Base-by-base conservation (phyloP, 2,888 invertebrate genomes). In the Drosophila paranaensis region DNA sequence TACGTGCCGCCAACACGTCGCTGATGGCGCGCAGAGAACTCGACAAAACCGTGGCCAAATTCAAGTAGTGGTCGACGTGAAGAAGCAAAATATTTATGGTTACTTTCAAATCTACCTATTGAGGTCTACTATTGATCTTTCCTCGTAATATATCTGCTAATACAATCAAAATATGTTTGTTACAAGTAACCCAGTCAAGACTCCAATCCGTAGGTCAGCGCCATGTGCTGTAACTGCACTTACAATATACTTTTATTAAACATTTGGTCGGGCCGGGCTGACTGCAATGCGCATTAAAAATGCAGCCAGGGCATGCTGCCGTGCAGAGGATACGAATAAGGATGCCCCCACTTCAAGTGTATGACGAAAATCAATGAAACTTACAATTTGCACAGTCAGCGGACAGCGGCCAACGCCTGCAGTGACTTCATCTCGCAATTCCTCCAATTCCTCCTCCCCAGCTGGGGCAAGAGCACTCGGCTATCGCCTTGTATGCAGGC, bases 211-310 rank as follows among this genome's bases (percentile, higher is more conserved):
- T 37, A 33, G 43, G 61, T 42, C 67, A 57, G 57, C 25, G 51
- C 46, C 62, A 43, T 54, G 65, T 33, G 39, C 57, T 54, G 46
- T 63, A 63, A 70, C 61, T 57, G 58, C 60, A 76, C 73, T 76
- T 67, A 71, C 50, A 67, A 70, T 0, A 25, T 14, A 43, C 3
- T 58, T 64, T 69, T 81, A 81, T 73, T 76, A 81, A 87, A 81
- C 75, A 87, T 87, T 75, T 81, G 67, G 65, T 54, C n/a, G 35
- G 53, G 33, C 48, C 57, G 64, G 55, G 62, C 48, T 54, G 74
- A 85, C 82, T 88, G 86, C 89, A 86, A 67, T 88, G 87, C 80
- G 73, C 74, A 85, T 79, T 86, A 73, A 88, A 82, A 82, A 79
- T 82, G 71, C 88, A 85, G 35, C 61, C 53, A 37, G 70, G 61